Evolutionary conservation across 2,113 vertebrate species (phyloP).

Genomic region (Panurus biarmicus): DNA sequence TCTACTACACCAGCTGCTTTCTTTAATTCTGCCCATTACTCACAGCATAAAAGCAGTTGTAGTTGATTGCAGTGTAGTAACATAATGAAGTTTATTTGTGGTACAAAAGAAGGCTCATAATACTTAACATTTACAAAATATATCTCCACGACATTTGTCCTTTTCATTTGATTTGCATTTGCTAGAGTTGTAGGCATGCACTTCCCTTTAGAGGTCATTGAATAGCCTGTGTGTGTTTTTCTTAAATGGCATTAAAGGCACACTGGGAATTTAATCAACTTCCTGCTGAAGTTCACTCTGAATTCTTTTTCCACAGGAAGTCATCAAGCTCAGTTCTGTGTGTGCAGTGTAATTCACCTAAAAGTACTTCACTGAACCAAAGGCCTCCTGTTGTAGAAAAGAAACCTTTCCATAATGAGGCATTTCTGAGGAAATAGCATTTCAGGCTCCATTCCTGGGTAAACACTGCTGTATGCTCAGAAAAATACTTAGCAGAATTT

Average conservation of each 20-base stretch:
- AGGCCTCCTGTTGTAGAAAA: not conserved
- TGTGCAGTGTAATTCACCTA: not conserved
- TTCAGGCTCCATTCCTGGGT: not conserved
- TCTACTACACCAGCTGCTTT: not conserved
- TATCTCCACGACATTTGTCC: not conserved
- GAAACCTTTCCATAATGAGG: not conserved
- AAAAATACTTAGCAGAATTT: not conserved
- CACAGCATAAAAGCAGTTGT: not conserved
- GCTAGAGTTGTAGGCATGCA: not conserved
- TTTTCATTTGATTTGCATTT: not conserved
- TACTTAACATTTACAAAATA: not conserved
- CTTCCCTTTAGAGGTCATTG: not conserved
- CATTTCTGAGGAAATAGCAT: not conserved
- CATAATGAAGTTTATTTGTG: constrained; percentile 1
- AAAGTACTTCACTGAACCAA: not conserved
- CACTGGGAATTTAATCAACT: not conserved
- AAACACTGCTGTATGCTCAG: not conserved
- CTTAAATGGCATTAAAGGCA: not conserved
- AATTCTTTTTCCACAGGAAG: not conserved
- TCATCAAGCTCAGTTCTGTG: not conserved
- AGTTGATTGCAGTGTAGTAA: not conserved
- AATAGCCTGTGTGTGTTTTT: not conserved
- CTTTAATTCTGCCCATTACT: not conserved
- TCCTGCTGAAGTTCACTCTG: not conserved
- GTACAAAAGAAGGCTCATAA: not conserved